These are phyloP conservation scores for Montipora capitata DNA, from an alignment of 92 coral and sea anemone species.

Conservation along the genomic window DNA sequence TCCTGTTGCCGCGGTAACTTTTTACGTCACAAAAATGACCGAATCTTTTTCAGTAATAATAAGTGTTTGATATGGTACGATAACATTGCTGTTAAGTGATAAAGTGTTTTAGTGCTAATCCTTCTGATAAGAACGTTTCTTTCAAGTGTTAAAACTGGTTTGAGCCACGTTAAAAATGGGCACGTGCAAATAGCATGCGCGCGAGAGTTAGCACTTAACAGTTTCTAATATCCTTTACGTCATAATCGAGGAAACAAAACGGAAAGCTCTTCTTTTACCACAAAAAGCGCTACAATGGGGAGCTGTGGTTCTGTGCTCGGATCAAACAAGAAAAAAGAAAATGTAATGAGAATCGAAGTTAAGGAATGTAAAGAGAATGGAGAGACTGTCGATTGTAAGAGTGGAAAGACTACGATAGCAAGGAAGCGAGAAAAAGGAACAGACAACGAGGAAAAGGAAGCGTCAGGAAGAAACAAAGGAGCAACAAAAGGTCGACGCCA, in stretches of 20 bases:
- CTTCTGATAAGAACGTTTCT: too few relatives aligned
- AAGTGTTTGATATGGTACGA: too few relatives aligned
- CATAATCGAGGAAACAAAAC: slow-evolving; percentile 3
- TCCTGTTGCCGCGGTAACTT: too few relatives aligned
- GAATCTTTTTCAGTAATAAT: too few relatives aligned
- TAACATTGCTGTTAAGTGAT: too few relatives aligned
- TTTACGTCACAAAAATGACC: too few relatives aligned
- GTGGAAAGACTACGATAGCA: not conserved
- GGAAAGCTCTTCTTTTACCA: not conserved
- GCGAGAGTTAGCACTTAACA: not conserved
- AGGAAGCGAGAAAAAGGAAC: not conserved
- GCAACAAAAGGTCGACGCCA: not conserved
- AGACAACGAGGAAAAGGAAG: not conserved
- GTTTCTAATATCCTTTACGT: slow-evolving; percentile 4
- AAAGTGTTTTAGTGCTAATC: too few relatives aligned
- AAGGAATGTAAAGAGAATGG: not conserved
- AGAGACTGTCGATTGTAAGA: not conserved
- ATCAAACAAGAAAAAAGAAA: not conserved
- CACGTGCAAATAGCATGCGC: not conserved
- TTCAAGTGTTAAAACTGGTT: too few relatives aligned
- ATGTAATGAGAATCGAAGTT: not conserved
- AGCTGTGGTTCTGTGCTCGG: not conserved
- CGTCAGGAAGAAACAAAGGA: not conserved
- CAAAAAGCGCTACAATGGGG: not conserved
- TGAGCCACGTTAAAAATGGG: not conserved